These are phyloP conservation scores for Pandemis heparana DNA, from an alignment of 2,888 invertebrate genomes.

Conservation along the genomic window DNA sequence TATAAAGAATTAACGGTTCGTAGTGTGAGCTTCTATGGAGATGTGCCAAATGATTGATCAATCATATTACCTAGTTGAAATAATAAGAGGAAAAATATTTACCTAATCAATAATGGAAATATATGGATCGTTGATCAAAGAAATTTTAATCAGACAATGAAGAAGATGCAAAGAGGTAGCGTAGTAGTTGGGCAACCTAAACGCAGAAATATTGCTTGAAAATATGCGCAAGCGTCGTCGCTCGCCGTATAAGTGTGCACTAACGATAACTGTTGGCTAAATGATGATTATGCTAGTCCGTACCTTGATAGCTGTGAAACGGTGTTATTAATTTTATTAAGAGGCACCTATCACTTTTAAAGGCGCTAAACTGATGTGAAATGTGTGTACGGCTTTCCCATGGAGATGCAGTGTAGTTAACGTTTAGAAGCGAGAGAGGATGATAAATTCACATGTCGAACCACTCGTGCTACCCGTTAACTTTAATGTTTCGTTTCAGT, in stretches of 20 bases:
- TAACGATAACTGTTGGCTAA: conserved; percentile 31
- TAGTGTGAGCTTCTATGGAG: no score
- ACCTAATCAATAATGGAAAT: no score
- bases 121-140: no score
- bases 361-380: conserved; percentile 12
- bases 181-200: no score
- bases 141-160: no score
- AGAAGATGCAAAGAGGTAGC: no score
- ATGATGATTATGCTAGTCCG: conserved; percentile 27
- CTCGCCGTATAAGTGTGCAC: conserved; percentile 3
- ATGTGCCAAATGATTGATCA: no score
- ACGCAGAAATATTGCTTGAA: not conserved
- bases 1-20: no score
- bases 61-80: no score
- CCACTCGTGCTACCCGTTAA: not conserved
- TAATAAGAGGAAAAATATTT: no score
- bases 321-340: conserved; percentile 24
- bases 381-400: conserved; percentile 17
- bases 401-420: conserved; percentile 11
- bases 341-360: conserved; percentile 16
- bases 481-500: not conserved
- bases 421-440: not conserved
- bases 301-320: conserved; percentile 27
- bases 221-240: conserved; percentile 12
- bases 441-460: not conserved